Conservation (phyloP, 2,797 vertebrate species). For the Gobio occitaniae region DNA sequence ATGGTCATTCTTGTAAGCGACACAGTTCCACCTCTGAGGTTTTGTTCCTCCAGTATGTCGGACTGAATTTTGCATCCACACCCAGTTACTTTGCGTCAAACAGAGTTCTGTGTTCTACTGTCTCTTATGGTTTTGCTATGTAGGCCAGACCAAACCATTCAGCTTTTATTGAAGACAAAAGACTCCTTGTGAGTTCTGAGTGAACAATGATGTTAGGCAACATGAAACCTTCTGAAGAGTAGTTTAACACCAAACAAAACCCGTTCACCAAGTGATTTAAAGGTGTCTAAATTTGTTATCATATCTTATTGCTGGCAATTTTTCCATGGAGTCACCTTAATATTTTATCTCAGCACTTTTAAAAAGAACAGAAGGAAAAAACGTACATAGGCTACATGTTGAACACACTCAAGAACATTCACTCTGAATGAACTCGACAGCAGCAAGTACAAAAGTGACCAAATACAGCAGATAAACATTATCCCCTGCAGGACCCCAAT, state of each 20-base stretch:
- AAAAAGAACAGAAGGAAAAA: background rate
- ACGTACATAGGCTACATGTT: background rate
- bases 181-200: slow-evolving; percentile 39
- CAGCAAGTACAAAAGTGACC: background rate
- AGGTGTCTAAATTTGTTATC: background rate
- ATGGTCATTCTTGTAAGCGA: slow-evolving; percentile 30
- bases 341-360: background rate
- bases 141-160: slow-evolving; percentile 32
- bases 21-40: slow-evolving; percentile 29
- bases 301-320: background rate
- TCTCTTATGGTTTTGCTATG: slow-evolving; percentile 26
- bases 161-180: slow-evolving; percentile 48
- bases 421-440: background rate
- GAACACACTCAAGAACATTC: background rate
- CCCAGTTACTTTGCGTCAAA: slow-evolving; percentile 31
- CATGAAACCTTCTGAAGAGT: slow-evolving; percentile 33
- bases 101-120: slow-evolving; percentile 21
- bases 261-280: slow-evolving; percentile 8
- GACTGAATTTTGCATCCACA: slow-evolving; percentile 31
- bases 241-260: slow-evolving; percentile 29
- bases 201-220: slow-evolving; percentile 42
- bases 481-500: background rate
- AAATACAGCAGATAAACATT: background rate
- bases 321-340: background rate
- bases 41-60: slow-evolving; percentile 31